A percentile compares a stretch with the other conserved stretches of the same genome.
Evolutionary conservation across 1,140 invertebrate genomes (phyloP).

Genomic region (Drosophila parabipectinata): DNA sequence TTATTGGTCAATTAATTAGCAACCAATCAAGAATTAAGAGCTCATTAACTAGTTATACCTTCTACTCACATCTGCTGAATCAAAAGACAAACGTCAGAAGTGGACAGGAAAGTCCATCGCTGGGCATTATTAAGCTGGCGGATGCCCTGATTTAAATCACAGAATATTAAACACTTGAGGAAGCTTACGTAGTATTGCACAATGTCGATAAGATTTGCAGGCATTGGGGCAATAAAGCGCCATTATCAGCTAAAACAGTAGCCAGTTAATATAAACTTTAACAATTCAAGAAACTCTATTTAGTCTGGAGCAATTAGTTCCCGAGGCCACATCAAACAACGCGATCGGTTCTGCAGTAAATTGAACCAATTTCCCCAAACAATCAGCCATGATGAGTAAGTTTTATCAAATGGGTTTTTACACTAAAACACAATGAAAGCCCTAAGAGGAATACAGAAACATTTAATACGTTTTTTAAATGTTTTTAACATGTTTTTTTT

Average conservation of each 20-base stretch:
- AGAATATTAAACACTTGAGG: slow-evolving; percentile 21
- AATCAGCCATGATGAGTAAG: slow-evolving; percentile 37
- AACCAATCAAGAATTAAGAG: slow-evolving; percentile 6
- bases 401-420: slow-evolving; percentile 7
- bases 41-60: slow-evolving; percentile 13
- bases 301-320: slow-evolving; percentile 38
- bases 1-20: slow-evolving; percentile 45
- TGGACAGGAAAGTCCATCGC: neutral
- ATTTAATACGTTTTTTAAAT: no score
- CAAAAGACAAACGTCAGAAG: slow-evolving; percentile 2
- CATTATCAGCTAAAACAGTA: slow-evolving; percentile 19
- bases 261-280: slow-evolving; percentile 39
- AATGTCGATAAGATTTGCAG: slow-evolving; percentile 41
- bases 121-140: neutral
- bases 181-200: slow-evolving; percentile 31
- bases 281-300: slow-evolving; percentile 38
- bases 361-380: slow-evolving; percentile 33
- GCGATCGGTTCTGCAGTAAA: slow-evolving; percentile 21
- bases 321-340: slow-evolving; percentile 22
- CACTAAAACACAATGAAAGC: neutral
- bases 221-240: slow-evolving; percentile 23
- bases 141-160: slow-evolving; percentile 20
- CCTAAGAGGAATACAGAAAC: no score
- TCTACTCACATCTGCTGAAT: neutral
- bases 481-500: no score